Evolutionary conservation across 37 sponge, comb jelly and placozoan species (phyloP).

Genomic region (Geodia barretti): DNA sequence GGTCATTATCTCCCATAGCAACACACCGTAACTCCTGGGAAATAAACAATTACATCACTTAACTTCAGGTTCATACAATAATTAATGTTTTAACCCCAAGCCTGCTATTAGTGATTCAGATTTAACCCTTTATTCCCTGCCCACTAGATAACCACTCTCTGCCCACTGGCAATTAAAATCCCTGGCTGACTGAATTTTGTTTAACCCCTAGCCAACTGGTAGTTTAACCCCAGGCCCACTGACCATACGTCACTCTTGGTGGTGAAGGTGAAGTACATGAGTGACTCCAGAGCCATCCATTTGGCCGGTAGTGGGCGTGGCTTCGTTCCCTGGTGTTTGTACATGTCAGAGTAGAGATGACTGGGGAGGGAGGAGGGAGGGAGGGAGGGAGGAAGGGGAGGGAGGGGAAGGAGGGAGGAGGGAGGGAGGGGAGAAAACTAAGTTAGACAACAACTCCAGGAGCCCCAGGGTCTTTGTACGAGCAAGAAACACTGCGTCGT

Average conservation of each 20-base stretch:
- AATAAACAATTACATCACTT: too few relatives aligned
- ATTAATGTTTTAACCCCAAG: too few relatives aligned
- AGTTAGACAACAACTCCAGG: neutral
- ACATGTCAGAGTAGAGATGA: conserved; percentile 83
- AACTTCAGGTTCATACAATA: too few relatives aligned
- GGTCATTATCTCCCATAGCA: conserved; percentile 92
- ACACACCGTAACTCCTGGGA: conserved; percentile 89
- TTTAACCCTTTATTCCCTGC: too few relatives aligned
- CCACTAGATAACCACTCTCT: too few relatives aligned
- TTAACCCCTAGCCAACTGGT: too few relatives aligned
- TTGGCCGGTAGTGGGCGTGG: conserved; percentile 89
- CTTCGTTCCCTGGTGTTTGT: conserved; percentile 64
- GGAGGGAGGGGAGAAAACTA: neutral
- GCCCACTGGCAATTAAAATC: too few relatives aligned
- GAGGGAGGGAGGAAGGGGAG: neutral
- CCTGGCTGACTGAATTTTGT: too few relatives aligned
- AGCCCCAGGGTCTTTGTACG: neutral
- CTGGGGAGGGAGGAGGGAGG: conserved; percentile 4
- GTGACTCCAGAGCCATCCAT: conserved; percentile 86
- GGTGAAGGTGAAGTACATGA: conserved; percentile 80
- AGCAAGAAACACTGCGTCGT: neutral
- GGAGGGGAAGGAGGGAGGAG: too few relatives aligned
- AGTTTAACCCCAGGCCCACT: neutral
- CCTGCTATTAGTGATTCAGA: too few relatives aligned
- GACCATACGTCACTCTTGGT: conserved; percentile 83